Evolutionary conservation across 2,888 invertebrate species (phyloP), one percentile per base, ranked within the genome.

Genomic region (Cataglyphis livida): DNA sequence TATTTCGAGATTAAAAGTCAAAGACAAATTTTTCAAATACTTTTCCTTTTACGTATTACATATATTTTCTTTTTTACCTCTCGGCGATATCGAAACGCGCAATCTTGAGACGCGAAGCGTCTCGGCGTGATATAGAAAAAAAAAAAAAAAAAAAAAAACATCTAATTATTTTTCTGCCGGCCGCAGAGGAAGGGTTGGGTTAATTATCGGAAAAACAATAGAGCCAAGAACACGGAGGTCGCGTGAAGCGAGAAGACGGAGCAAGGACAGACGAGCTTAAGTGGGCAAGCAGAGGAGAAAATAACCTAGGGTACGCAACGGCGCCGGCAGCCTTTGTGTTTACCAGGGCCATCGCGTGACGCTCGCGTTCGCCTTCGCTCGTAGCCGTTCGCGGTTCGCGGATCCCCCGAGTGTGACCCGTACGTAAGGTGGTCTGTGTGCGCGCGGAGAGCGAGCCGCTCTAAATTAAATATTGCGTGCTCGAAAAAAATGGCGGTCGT

Each of bases 401-500:
- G 78, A 79, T 79, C 70, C 71, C 71, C 70, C 70, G 44, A 79
- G 78, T 79, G 78, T 79, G 70, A 79, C 78, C 78, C 70, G 59
- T 79, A 79, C 35, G 44, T 79, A 59, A 59, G 44, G 61, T 44
- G 48, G 48, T 51, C 5, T n/a, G n/a, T 57, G 54, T 38, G 51
- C 61, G 70, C 44, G 78, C 78, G 44, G 28, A 57, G 76, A 76
- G 75, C 65, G 75, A 75, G 57, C 57, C 70, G 59, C 44, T 70
- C 78, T 79, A 79, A 79, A 79, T 79, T 79, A 79, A 79, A 79
- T 79, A 79, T 79, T 79, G 78, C 78, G 48, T 79, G 78, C 78
- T 79, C 44, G 70, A 70, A 79, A 79, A 78, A 79, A 70, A 78
- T 70, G 48, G 70, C 59, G 25, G 59, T 78, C 78, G 78, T 78